Evolutionary conservation across 2,888 invertebrate species (phyloP), one percentile per base, ranked within the genome.

Genomic region (Melolontha melolontha): DNA sequence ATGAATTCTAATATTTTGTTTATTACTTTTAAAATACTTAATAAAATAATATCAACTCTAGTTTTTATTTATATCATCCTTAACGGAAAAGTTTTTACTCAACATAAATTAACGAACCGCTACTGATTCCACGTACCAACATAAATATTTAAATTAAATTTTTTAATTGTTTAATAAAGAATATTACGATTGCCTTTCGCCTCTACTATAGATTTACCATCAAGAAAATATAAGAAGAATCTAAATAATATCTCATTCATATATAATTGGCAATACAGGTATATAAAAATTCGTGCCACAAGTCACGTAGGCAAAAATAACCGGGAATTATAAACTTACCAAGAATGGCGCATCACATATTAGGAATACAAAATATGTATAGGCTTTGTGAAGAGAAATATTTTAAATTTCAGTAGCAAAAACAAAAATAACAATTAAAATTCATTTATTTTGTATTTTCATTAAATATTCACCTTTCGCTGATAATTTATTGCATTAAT

Each of bases 261-360:
- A 14, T 49, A 8, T 11, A 63, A 12, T 27, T 14, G 12, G 34
- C 7, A 17, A 49, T 17, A 8, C 16, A 10, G 4, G 22, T 2
- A 22, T 54, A 12, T 29, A 10, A 52, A 16, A 39, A 41, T 22
- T 62, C 66, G 50, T 72, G 66, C 62, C 34, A 51, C 57, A 66
- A 47, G 72, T 72, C 72, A 72, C 72, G 72, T 72, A 72, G 68
- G 70, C 72, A 69, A 29, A n/a, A 39, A 52, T 49, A 44, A 34
- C 70, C 71, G 73, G 70, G 73, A 74, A 73, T 17, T 67, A 47
- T 54, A 54, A 71, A 69, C 57, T 51, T 64, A 66, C 69, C 41
- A 55, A 29, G n/a, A 2, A 51, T 62, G 69, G 68, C 12, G 40
- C 8, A 41, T 51, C 14, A 12, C 29, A 50, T 55, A n/a, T n/a